Conservation (phyloP, 2,797 vertebrate species). For the Trichosurus vulpecula region DNA sequence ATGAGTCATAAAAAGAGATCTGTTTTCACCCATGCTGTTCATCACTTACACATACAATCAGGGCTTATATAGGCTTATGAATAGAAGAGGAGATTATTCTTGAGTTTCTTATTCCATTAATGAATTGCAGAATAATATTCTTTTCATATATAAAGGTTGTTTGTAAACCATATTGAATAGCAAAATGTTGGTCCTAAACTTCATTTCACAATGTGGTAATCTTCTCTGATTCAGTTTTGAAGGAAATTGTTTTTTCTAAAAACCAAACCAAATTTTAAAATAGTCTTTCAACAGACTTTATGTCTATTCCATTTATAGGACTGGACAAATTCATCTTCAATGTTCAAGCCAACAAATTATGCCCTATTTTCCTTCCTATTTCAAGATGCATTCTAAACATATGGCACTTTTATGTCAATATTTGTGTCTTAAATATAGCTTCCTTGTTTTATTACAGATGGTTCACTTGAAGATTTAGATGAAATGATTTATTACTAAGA, state of each 20-base stretch:
- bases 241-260: neutral
- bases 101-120: neutral
- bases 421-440: neutral
- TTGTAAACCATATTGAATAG: neutral
- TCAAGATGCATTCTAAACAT: neutral
- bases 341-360: neutral
- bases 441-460: neutral
- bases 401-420: neutral
- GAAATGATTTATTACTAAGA: neutral
- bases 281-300: neutral
- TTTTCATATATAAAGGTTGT: neutral
- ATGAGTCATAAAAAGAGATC: neutral
- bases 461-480: neutral
- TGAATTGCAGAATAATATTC: neutral
- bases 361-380: neutral
- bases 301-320: neutral
- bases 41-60: neutral
- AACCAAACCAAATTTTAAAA: neutral
- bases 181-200: neutral
- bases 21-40: neutral
- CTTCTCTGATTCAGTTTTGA: neutral
- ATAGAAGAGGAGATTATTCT: neutral
- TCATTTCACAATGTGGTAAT: neutral
- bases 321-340: neutral
- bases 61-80: neutral